A percentile compares a stretch with the other conserved stretches of the same genome.
Conservation (phyloP, 2,797 vertebrate genomes). For the Rhynchonycteris naso region DNA sequence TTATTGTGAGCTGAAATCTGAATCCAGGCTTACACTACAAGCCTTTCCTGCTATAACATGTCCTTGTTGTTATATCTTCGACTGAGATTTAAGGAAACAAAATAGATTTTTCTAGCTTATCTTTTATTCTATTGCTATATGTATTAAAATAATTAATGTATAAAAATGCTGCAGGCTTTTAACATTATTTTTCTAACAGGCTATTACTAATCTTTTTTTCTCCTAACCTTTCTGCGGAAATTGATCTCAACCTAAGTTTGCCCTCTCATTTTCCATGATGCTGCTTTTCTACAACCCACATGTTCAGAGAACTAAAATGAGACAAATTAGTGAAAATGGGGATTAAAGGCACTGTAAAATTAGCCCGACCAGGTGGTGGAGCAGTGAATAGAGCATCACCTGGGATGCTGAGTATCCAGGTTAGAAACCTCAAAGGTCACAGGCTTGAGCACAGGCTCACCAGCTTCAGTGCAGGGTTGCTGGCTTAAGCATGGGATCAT, state of each 20-base stretch:
- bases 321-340: neutral
- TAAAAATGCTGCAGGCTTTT: slow-evolving; percentile 15
- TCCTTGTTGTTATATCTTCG: neutral
- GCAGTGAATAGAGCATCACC: too few species aligned
- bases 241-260: neutral
- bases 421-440: too few species aligned
- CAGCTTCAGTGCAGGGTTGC: too few species aligned
- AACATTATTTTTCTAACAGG: slow-evolving; percentile 39
- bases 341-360: neutral
- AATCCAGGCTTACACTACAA: neutral
- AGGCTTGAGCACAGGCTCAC: too few species aligned
- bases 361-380: too few species aligned
- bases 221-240: slow-evolving; percentile 22
- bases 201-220: neutral
- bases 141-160: neutral
- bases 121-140: slow-evolving; percentile 1
- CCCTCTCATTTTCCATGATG: neutral
- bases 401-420: too few species aligned
- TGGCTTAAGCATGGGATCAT: too few species aligned
- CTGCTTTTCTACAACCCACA: neutral
- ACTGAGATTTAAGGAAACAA: slow-evolving; percentile 38
- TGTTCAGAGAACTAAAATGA: neutral
- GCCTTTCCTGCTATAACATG: neutral
- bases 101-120: neutral
- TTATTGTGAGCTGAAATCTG: neutral